Conservation (phyloP, 1,140 invertebrate genomes). For the Micrasema minimum region DNA sequence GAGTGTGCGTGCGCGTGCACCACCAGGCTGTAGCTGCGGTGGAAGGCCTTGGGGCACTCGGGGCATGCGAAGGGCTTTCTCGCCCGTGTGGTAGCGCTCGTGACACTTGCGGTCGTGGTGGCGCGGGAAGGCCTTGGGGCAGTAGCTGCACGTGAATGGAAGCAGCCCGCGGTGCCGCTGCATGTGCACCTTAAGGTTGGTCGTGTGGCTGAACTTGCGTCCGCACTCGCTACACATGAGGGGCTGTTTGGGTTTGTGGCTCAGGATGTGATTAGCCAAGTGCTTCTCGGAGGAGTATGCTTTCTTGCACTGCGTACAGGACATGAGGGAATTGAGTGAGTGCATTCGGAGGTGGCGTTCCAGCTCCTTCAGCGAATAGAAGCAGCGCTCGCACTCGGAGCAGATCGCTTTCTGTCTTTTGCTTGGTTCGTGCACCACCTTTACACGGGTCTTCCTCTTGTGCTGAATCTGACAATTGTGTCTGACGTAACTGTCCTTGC, state of each 20-base stretch:
- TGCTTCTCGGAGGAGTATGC: conserved; percentile 65
- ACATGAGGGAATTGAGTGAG: conserved; percentile 64
- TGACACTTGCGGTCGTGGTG: conserved; percentile 69
- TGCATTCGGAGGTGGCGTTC: conserved; percentile 64
- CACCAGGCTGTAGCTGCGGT: conserved; percentile 67
- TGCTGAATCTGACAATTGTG: conserved; percentile 63
- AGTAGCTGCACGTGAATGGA: conserved; percentile 68
- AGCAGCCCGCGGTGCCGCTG: conserved; percentile 68
- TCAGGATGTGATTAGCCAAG: no score
- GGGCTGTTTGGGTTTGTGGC: conserved; percentile 53
- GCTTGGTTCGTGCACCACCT: conserved; percentile 57
- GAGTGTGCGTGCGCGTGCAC: conserved; percentile 70
- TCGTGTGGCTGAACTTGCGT: conserved; percentile 34
- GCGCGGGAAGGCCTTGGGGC: conserved; percentile 68
- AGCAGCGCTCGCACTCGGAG: conserved; percentile 59
- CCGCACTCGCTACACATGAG: conserved; percentile 70
- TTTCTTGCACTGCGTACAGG: conserved; percentile 67
- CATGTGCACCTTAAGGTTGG: conserved; percentile 60
- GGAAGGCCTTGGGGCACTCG: conserved; percentile 67
- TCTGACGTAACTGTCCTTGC: conserved; percentile 60
- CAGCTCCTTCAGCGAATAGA: conserved; percentile 66
- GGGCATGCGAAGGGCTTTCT: conserved; percentile 75
- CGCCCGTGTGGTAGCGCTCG: conserved; percentile 77
- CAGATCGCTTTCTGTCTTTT: conserved; percentile 58
- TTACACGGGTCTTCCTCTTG: conserved; percentile 59